A percentile compares a stretch with the other conserved stretches of the same genome.
Evolutionary conservation across 2,797 vertebrate species (phyloP).

Genomic region (Gymnoscopelus braueri): DNA sequence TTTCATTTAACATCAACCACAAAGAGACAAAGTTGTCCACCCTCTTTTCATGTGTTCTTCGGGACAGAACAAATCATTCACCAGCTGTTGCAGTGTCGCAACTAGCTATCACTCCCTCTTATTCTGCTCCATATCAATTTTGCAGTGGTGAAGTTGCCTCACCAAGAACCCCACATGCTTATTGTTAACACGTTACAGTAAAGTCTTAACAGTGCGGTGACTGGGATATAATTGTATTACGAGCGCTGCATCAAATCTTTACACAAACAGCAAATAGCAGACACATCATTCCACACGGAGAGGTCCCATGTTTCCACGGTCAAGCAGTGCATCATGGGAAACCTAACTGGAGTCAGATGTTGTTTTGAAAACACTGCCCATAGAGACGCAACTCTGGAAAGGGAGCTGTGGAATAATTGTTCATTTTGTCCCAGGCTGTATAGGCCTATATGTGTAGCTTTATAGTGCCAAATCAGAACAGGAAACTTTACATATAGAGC

Average conservation of each 20-base stretch:
- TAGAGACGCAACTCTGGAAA: constrained; percentile 53
- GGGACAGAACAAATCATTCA: constrained; percentile 16
- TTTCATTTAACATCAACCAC: no score
- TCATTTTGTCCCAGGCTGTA: not conserved
- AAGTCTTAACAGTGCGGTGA: no score
- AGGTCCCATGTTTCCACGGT: constrained; percentile 42
- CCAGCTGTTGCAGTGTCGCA: not conserved
- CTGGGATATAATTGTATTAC: not conserved
- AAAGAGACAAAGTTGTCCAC: not conserved
- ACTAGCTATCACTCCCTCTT: not conserved
- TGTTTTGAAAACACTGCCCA: constrained; percentile 67
- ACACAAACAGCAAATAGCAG: constrained; percentile 11
- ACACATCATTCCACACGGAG: constrained; percentile 26
- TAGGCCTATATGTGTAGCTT: no score
- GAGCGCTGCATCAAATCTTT: not conserved
- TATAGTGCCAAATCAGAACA: no score
- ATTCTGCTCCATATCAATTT: not conserved
- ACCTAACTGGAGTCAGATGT: constrained; percentile 69
- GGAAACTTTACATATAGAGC: no score
- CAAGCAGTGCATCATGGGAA: constrained; percentile 25
- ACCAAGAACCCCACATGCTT: not conserved
- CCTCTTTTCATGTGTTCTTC: not conserved
- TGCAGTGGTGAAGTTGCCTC: not conserved
- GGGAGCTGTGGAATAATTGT: constrained; percentile 5
- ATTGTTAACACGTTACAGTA: not conserved